Evolutionary conservation across 2,113 vertebrate species (phyloP).

Genomic region (Notechis scutatus): DNA sequence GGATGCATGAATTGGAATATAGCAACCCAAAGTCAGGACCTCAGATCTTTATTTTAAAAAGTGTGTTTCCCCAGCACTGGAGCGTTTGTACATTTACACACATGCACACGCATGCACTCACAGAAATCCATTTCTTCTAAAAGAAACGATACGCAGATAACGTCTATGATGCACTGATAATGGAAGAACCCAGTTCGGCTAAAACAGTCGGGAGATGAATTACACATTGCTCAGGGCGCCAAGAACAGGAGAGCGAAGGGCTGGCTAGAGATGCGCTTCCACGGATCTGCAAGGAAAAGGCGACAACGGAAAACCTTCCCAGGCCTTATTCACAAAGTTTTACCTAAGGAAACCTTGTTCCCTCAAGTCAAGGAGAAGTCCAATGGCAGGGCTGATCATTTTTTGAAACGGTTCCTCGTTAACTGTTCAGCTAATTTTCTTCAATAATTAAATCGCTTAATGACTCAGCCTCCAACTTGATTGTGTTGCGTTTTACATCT

Average conservation of each 20-base stretch:
- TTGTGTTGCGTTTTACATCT: background rate
- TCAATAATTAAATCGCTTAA: background rate
- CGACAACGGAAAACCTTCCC: background rate
- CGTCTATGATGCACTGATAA: background rate
- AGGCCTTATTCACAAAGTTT: background rate
- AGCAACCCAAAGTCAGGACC: background rate
- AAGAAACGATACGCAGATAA: background rate
- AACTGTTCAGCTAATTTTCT: background rate
- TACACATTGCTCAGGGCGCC: background rate
- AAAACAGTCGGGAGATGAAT: background rate
- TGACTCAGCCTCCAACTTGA: no score
- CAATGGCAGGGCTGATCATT: background rate
- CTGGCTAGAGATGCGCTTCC: background rate
- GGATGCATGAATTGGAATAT: background rate
- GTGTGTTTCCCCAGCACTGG: background rate
- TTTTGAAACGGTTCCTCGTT: background rate
- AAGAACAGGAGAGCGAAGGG: background rate
- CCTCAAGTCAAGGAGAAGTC: background rate
- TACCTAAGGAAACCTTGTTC: background rate
- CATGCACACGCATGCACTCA: no score
- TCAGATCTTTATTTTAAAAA: background rate
- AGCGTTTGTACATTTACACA: background rate
- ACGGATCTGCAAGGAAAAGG: background rate
- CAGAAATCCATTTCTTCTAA: background rate
- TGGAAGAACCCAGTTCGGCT: background rate